A percentile compares a stretch with the other conserved stretches of the same genome.
Conservation (phyloP, 2,113 vertebrate genomes). For the Paradisaea rubra region DNA sequence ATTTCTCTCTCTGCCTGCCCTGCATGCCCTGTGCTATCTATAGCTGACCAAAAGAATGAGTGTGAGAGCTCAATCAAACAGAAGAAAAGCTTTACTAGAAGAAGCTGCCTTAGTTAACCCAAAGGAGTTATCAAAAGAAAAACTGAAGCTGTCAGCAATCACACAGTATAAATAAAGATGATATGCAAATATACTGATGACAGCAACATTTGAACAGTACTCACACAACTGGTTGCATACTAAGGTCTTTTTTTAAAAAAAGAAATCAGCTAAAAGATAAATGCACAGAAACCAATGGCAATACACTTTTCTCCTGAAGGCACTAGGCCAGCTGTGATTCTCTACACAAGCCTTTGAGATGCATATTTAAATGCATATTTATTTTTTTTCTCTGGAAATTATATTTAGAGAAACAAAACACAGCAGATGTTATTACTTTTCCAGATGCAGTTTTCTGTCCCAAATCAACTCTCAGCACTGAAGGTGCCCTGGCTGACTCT, state of each 20-base stretch:
- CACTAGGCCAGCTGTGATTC: slow-evolving; percentile 68
- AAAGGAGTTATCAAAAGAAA: slow-evolving; percentile 41
- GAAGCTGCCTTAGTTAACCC: slow-evolving; percentile 42
- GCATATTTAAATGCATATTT: slow-evolving; percentile 68
- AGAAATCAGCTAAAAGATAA: slow-evolving; percentile 48
- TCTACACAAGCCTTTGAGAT: slow-evolving; percentile 60
- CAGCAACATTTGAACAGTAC: slow-evolving; percentile 56
- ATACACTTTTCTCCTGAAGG: slow-evolving; percentile 38
- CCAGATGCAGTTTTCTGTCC: slow-evolving; percentile 44
- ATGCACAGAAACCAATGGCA: slow-evolving; percentile 27
- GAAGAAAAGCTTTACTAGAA: slow-evolving; percentile 11
- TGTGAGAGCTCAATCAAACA: background rate
- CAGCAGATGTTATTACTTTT: slow-evolving; percentile 53
- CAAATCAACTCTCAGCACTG: slow-evolving; percentile 25
- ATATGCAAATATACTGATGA: slow-evolving; percentile 65
- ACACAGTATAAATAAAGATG: slow-evolving; percentile 64
- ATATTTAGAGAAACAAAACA: slow-evolving; percentile 54
- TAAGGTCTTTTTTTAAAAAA: background rate
- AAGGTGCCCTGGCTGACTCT: background rate
- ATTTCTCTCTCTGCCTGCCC: background rate
- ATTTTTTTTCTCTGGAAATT: slow-evolving; percentile 49
- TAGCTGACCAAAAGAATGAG: background rate
- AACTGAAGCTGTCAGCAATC: slow-evolving; percentile 44
- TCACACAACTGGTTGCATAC: slow-evolving; percentile 49
- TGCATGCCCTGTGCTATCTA: background rate